Base-by-base conservation (phyloP, 2,797 vertebrate genomes). In the Simalia tracyae region DNA sequence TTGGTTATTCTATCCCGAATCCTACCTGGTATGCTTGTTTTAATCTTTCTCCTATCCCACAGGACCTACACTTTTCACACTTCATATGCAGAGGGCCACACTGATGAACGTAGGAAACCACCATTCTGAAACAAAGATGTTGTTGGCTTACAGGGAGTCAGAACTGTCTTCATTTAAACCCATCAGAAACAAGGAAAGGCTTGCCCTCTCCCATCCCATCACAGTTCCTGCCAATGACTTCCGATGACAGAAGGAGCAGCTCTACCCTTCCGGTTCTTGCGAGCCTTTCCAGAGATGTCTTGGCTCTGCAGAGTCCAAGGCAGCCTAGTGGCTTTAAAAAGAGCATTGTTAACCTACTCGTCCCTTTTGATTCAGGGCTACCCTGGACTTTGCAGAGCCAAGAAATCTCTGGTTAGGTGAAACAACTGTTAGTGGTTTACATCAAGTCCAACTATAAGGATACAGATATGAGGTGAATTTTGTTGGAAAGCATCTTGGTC, bases 61-160 rank as follows among this genome's bases (percentile, higher is more conserved):
- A 72, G 64, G 57, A 93, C 91, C 1, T 8, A 68, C 36, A 84
- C 81, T 24, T 93, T 50, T 0, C 28, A 90, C 84, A 36, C 50
- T 90, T 87, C 22, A 61, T 68, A 93, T 92, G 93, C 93, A 87
- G 87, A 87, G 63, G 87, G 50, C 36, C 68, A 91, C 50, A 61
- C 14, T 10, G 91, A 90, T 90, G 94, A 93, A 42, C 64, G 93
- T 87, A 89, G 26, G 26, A 87, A 59, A 22, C 14, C 46, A 57
- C 7, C 14, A 36, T 46, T 46, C 26, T 61, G 31, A 15, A 50
- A 3, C 42, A 26, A 6, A 11, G 14, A 22, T 17, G 28, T 4
- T 5, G 59, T 8, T 19, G 54, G 22, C 22, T 15, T 28, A 24
- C 2, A 22, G 1, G 14, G 11, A 9, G 0, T 59, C 17, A 54